phyloP scores from a whole-genome alignment of 2,888 invertebrate species.

The Dynastes tityus region DNA sequence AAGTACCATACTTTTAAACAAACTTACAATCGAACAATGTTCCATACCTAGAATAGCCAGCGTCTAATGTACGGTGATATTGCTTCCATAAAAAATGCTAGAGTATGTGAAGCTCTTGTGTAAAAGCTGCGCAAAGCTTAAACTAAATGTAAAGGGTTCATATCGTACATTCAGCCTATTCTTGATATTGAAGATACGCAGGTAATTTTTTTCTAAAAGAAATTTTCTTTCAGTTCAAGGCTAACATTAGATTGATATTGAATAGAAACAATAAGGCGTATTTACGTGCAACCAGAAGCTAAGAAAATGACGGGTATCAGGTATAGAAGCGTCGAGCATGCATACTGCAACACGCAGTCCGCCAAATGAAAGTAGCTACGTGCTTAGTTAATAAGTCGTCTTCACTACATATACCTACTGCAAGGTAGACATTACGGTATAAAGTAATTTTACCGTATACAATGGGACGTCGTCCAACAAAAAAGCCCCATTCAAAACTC shows the following conservation, averaged over 20 bases:
- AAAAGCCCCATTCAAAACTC: conserved; percentile 56
- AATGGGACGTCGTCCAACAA: conserved; percentile 54
- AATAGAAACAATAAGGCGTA: conserved; percentile 36
- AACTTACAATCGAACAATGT: too few species aligned
- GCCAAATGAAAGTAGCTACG: conserved; percentile 23
- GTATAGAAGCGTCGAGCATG: conserved; percentile 16
- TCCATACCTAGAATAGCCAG: too few species aligned
- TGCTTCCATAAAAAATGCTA: background rate
- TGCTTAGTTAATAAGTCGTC: conserved; percentile 54
- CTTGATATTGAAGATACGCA: conserved; percentile 44
- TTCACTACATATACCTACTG: conserved; percentile 28
- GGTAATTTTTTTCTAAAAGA: conserved; percentile 38
- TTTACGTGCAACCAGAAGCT: conserved; percentile 19
- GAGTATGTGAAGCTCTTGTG: background rate
- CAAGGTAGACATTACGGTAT: conserved; percentile 57
- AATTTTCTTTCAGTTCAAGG: conserved; percentile 36
- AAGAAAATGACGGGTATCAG: conserved; percentile 28
- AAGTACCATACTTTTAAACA: too few species aligned
- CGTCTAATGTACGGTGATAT: too few species aligned
- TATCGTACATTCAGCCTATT: conserved; percentile 9
- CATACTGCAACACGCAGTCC: conserved; percentile 16
- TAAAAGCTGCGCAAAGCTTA: conserved; percentile 28
- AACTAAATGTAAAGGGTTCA: conserved; percentile 21
- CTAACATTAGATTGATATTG: conserved; percentile 42
- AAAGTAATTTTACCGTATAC: conserved; percentile 57